These are phyloP conservation scores for Bryconaethiops microstoma DNA, from an alignment of 2,797 vertebrate species.

Conservation along the genomic window DNA sequence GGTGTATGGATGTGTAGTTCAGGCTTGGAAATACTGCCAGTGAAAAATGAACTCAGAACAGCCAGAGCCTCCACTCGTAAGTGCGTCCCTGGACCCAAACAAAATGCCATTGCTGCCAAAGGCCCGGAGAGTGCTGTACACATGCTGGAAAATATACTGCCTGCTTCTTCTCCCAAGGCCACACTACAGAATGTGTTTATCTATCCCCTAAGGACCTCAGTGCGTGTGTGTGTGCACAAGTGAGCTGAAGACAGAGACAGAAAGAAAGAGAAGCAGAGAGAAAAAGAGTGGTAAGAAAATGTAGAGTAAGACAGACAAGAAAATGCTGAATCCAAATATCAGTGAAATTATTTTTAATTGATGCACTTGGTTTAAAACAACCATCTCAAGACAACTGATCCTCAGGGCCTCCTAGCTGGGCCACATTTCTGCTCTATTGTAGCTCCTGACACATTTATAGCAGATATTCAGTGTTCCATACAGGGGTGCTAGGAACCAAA, in stretches of 20 bases:
- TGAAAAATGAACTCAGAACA: conserved; percentile 19
- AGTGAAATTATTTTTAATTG: not conserved
- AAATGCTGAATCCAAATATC: not conserved
- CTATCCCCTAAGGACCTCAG: conserved; percentile 11
- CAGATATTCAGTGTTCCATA: too few species aligned
- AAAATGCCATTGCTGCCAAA: conserved; percentile 40
- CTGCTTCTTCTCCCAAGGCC: conserved; percentile 44
- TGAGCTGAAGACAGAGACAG: conserved; percentile 9
- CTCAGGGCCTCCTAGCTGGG: too few species aligned
- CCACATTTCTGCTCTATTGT: too few species aligned
- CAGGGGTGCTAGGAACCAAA: too few species aligned
- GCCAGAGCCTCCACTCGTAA: conserved; percentile 10
- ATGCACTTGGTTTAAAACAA: too few species aligned
- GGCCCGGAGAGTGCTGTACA: conserved; percentile 35
- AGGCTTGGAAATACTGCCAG: not conserved
- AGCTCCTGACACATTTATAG: too few species aligned
- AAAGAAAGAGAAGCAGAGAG: conserved; percentile 1
- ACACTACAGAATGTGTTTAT: conserved; percentile 46
- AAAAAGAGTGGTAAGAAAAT: not conserved
- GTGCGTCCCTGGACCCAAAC: conserved; percentile 27
- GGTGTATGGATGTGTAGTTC: not conserved
- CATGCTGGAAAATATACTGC: conserved; percentile 29
- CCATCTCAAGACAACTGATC: too few species aligned
- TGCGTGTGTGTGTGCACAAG: not conserved
- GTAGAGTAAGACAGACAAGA: not conserved